Conservation (phyloP, 2,113 vertebrate species). For the Edolisoma coerulescens region DNA sequence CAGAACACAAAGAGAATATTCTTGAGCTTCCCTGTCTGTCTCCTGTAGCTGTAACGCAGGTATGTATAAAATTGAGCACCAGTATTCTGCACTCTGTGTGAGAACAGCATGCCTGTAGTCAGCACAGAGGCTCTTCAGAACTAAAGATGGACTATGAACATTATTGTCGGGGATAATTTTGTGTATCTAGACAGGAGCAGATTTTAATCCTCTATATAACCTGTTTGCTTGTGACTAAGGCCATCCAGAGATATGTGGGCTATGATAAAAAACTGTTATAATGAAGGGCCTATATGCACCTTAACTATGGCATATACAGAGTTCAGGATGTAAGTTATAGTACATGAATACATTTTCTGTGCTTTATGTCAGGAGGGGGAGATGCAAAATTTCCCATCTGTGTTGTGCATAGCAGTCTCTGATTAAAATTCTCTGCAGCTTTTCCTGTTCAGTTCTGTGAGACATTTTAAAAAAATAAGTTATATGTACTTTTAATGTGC, state of each 20-base stretch:
- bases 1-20: neutral
- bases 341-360: neutral
- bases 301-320: neutral
- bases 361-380: neutral
- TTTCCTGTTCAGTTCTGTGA: neutral
- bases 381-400: neutral
- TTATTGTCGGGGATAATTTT: neutral
- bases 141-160: neutral
- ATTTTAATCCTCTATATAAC: neutral
- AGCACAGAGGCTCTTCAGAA: neutral
- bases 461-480: neutral
- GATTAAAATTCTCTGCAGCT: neutral
- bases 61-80: fast-evolving
- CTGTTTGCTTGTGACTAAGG: neutral
- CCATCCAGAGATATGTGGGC: neutral
- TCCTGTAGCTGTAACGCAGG: neutral
- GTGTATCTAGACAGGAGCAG: neutral
- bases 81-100: neutral
- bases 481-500: neutral
- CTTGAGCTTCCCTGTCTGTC: neutral
- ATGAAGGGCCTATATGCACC: neutral
- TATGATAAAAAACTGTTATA: neutral
- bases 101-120: neutral
- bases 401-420: neutral
- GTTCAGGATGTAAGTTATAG: neutral